Base-by-base conservation (phyloP, 2,888 invertebrate genomes). In the Eutolmus rufibarbis region DNA sequence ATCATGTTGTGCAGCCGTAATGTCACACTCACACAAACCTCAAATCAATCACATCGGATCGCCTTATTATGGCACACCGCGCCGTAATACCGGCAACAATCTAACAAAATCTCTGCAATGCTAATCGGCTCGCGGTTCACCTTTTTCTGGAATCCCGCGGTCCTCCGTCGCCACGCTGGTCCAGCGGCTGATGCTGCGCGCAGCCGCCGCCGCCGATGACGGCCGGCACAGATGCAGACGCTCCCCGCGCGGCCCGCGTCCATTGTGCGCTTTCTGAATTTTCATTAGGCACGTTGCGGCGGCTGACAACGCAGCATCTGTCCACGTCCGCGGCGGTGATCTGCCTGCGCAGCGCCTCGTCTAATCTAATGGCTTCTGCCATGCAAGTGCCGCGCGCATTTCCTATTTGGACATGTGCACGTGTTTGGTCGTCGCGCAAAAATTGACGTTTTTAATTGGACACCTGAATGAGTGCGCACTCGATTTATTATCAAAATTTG, bases 311-410 rank as follows among this genome's bases (percentile, higher is more conserved):
- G 51, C 78, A 56, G 86, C 77, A 86, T 86, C 86, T 86, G 66
- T 86, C 74, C 86, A n/a, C 34, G 40, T 74, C 85, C 74, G 34
- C 74, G 28, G 43, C 74, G n/a, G 37, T 19, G 85, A 85, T 74
- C 85, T 85, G 85, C 85, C 43, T 43, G 46, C 23, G 66, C 77
- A 57, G 84, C 88, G 66, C 74, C 89, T 40, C 79, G 86, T 90
- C 91, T 14, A 90, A 91, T 90, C 91, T 14, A 90, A 91, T 43
- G 91, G 91, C 16, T 89, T 90, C 40, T 90, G 91, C 66, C 91
- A 91, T 91, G 91, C 88, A 90, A 91, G 28, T 89, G 91, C 23
- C 90, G 91, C 4, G 82, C 87, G 78, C 56, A 87, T 88, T 88
- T 87, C 40, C 82, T 86, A 40, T 74, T 86, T 74, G 85, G 87